phyloP scores from a whole-genome alignment of 2,113 vertebrate species.

The Acrocephalus arundinaceus region DNA sequence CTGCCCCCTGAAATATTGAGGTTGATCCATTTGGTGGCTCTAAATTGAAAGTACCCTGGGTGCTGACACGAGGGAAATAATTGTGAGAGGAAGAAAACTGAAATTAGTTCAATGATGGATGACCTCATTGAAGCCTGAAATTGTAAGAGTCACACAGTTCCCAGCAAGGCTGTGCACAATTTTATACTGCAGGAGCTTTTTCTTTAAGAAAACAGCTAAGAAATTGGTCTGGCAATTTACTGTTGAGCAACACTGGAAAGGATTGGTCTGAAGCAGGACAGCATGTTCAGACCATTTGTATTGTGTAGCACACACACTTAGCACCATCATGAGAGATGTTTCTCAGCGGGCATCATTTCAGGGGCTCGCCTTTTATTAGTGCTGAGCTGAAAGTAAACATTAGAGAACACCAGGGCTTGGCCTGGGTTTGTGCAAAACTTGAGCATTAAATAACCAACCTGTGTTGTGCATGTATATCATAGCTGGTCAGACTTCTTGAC shows the following conservation, averaged over 20 bases:
- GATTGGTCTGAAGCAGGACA: not conserved
- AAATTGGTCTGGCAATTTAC: not conserved
- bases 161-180: not conserved
- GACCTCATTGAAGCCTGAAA: constrained; percentile 21
- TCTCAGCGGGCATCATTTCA: not conserved
- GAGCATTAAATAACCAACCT: constrained; percentile 17
- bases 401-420: not conserved
- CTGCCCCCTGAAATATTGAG: not conserved
- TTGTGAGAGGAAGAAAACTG: constrained; percentile 12
- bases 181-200: not conserved
- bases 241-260: not conserved
- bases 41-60: not conserved
- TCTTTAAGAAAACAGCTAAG: constrained; percentile 24
- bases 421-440: not conserved
- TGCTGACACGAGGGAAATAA: not conserved
- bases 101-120: constrained; percentile 40
- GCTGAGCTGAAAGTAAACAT: not conserved
- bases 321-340: not conserved
- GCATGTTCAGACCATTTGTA: not conserved
- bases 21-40: not conserved
- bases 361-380: not conserved
- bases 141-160: constrained; percentile 3
- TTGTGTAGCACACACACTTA: not conserved
- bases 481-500: constrained; percentile 33
- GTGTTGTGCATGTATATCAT: not conserved